A percentile compares a stretch with the other conserved stretches of the same genome.
phyloP scores from a whole-genome alignment of 2,113 vertebrate species.

The Panthera leo region DNA sequence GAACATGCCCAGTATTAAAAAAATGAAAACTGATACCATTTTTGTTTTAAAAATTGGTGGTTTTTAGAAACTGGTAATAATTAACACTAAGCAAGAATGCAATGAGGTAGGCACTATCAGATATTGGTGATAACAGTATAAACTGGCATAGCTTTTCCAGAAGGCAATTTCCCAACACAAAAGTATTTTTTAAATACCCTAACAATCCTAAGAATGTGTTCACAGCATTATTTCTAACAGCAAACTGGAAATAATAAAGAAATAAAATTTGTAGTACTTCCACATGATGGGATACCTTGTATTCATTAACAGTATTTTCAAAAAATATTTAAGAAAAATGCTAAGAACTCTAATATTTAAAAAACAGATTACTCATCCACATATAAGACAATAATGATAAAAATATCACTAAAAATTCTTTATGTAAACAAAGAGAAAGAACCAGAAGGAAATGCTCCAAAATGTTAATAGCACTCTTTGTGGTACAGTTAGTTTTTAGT shows the following conservation, averaged over 20 bases:
- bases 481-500: background rate
- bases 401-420: background rate
- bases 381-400: background rate
- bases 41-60: background rate
- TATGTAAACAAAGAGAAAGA: background rate
- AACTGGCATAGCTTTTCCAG: background rate
- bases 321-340: constrained; percentile 18
- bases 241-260: background rate
- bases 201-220: background rate
- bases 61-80: background rate
- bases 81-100: background rate
- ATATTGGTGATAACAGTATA: background rate
- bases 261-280: background rate
- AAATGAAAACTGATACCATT: background rate
- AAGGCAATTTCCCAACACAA: background rate
- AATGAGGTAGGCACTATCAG: background rate
- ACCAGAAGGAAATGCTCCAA: constrained; percentile 5
- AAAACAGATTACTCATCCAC: background rate
- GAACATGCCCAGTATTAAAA: background rate
- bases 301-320: background rate
- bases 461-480: background rate
- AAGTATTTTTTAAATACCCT: background rate
- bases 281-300: background rate
- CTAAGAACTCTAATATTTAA: background rate
- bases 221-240: background rate